Base-by-base conservation (phyloP, 2,888 invertebrate genomes). In the Ferdinandea cuprea region DNA sequence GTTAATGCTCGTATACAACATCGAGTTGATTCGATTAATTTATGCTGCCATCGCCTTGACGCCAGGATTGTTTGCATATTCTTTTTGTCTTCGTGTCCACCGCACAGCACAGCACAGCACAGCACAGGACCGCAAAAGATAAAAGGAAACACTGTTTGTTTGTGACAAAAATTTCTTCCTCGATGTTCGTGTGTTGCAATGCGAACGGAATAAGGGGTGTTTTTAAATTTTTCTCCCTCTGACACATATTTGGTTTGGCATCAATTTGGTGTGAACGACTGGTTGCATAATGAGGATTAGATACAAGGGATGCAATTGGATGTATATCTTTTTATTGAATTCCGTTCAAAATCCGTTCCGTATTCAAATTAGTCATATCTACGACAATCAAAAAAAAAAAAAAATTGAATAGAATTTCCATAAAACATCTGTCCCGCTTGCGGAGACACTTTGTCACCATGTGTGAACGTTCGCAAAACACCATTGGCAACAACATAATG, bases 21-120 rank as follows among this genome's bases (percentile, higher is more conserved):
- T 66, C 61, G 77, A 48, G 40, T 65, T 77, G 78, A 83, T 83
- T 83, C 78, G 72, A 78, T 63, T 83, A 78, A 83, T 83, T 68
- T 83, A 78, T 83, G 72, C 83, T 61, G 72, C 83, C 54, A 37
- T 56, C 72, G 65, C 58, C 59, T 72, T 66, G 21, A n/a, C n/a
- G 42, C 46, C 28, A 8, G 30, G 19, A 40, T 25, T 65, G 56
- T 71, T 65, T 83, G 59, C 15, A 25, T 66, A 59, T 71, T 35
- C 17, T 65, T 40, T 72, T 8, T 30, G 6, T 21, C n/a, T n/a
- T n/a, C n/a, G n/a, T n/a, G n/a, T n/a, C n/a, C n/a, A n/a, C n/a
- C n/a, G n/a, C n/a, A n/a, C n/a, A n/a, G n/a, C n/a, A n/a, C n/a
- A n/a, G n/a, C n/a, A n/a, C n/a, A n/a, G n/a, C n/a, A n/a, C n/a